Evolutionary conservation across 2,113 vertebrate genomes (phyloP), one percentile per base, ranked within the genome.

Genomic region (Thinocorus orbignyianus): DNA sequence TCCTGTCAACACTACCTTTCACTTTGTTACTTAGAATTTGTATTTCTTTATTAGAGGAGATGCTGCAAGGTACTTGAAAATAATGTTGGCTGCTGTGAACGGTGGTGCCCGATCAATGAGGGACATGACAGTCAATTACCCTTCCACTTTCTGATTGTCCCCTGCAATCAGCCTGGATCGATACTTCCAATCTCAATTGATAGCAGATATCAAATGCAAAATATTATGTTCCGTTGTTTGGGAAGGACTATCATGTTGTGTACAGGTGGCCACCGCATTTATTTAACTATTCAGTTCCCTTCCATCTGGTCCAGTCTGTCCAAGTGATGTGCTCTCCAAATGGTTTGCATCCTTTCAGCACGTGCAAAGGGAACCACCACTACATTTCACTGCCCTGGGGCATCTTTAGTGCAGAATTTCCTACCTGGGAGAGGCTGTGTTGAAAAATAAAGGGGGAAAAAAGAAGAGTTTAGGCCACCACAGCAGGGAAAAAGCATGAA

Each of bases 111-210:
- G 19, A 97, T 98, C 97, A 73, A 97, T 98, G 89, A 79, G 70
- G 96, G 92, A 97, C 97, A 96, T 46, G 85, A 89, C 96, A 98
- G 97, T 81, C 98, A 97, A 98, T 98, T 98, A 97, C 95, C 94
- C 93, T 95, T 95, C 96, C 93, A 71, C 98, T 97, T 97, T 94
- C 97, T 98, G 97, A 97, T 96, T 96, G 95, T 96, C 88, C 87
- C 86, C 33, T 22, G 96, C 95, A 97, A 98, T 98, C 97, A 97
- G 90, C 85, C 86, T 30, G 3, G 88, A 98, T 97, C 97, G 76
- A 98, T 98, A 96, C 86, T 94, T 97, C 97, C 97, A 96, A 96
- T 97, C 93, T 96, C 86, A 33, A 97, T 97, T 97, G 97, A 98
- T 87, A 97, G 97, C 83, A 72, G 78, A 88, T 92, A 69, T 11